Percentiles rank a stretch among this genome's conserved stretches.
Conservation (phyloP, 2,113 vertebrate species). For the Galeopterus variegatus region DNA sequence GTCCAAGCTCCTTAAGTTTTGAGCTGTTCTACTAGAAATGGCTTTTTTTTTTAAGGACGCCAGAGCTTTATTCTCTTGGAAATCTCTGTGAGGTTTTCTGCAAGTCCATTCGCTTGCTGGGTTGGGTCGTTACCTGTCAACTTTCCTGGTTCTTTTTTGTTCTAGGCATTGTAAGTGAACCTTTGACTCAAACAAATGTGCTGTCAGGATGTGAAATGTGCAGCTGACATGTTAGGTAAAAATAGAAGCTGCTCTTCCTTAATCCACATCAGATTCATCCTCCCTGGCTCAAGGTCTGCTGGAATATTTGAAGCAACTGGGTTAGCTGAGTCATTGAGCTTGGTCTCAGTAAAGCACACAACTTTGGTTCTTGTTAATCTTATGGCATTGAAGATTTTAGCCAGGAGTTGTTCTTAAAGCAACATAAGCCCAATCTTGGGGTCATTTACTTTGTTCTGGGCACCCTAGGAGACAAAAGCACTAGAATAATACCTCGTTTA, state of each 20-base stretch:
- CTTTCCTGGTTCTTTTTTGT: conserved; percentile 40
- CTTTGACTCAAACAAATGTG: conserved; percentile 39
- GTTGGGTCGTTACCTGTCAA: neutral
- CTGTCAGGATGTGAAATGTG: neutral
- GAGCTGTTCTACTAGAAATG: neutral
- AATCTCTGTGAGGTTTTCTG: neutral
- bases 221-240: conserved; percentile 42
- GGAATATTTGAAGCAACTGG: conserved; percentile 27
- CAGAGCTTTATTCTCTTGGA: neutral
- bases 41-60: neutral
- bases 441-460: neutral
- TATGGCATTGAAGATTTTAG: neutral
- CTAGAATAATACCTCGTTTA: neutral
- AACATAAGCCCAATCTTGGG: neutral
- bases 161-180: conserved; percentile 41
- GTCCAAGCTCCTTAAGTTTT: neutral
- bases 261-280: neutral
- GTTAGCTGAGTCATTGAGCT: neutral
- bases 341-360: neutral
- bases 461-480: neutral
- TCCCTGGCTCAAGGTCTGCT: neutral
- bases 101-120: neutral
- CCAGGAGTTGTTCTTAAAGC: conserved; percentile 27
- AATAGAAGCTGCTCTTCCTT: conserved; percentile 45
- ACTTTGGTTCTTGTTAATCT: conserved; percentile 22